Conservation (phyloP, 1,140 invertebrate species). For the Eurosta solidaginis region DNA sequence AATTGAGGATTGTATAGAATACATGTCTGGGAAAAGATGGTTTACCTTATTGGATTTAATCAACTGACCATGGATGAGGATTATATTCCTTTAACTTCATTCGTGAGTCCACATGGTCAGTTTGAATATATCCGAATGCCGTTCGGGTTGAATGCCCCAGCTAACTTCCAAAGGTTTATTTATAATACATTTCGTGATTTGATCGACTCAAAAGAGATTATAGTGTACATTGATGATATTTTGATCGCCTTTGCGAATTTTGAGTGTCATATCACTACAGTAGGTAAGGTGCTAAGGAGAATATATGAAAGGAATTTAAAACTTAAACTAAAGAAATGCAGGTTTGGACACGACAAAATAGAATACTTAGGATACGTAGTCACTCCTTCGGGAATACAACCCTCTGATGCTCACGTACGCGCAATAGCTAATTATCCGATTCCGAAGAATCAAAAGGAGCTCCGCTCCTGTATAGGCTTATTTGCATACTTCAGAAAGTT, state of each 20-base stretch:
- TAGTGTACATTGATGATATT: slow-evolving; percentile 39
- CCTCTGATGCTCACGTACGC: not conserved
- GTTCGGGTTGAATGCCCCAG: no score
- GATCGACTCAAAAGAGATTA: not conserved
- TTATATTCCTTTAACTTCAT: slow-evolving; percentile 34
- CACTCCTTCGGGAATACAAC: no score
- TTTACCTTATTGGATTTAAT: slow-evolving; percentile 35
- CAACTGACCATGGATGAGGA: slow-evolving; percentile 32
- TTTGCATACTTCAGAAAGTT: not conserved
- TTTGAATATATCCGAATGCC: no score
- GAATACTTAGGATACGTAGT: no score
- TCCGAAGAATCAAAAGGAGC: no score
- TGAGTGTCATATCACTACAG: slow-evolving; percentile 11
- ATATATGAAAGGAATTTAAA: not conserved
- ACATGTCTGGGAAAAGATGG: slow-evolving; percentile 26
- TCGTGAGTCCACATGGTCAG: slow-evolving; percentile 38
- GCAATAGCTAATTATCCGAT: not conserved
- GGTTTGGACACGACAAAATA: no score
- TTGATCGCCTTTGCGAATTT: slow-evolving; percentile 36
- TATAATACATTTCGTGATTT: slow-evolving; percentile 36
- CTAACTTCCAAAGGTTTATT: slow-evolving; percentile 42
- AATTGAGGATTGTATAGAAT: slow-evolving; percentile 34
- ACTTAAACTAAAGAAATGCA: slow-evolving; percentile 12
- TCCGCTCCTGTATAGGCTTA: no score
- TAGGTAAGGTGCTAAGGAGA: no score